Evolutionary conservation across 2,797 vertebrate species (phyloP).

Genomic region (Morelia viridis): DNA sequence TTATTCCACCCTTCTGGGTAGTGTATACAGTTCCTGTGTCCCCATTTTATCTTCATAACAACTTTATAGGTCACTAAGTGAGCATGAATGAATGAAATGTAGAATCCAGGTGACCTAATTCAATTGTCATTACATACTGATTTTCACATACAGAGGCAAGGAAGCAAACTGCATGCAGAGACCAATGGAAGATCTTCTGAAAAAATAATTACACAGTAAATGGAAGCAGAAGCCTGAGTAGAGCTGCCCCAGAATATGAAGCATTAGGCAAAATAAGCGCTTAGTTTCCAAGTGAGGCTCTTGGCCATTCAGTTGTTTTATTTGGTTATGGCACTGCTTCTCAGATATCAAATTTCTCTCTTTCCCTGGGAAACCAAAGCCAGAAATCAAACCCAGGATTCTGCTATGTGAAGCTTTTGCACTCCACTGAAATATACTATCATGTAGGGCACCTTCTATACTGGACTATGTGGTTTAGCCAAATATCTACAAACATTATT

Average conservation of each 20-base stretch:
- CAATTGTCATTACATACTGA: not conserved
- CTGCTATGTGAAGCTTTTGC: not conserved
- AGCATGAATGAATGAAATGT: not conserved
- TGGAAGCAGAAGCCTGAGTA: not conserved
- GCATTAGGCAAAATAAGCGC: not conserved
- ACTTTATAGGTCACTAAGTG: not conserved
- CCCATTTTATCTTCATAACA: not conserved
- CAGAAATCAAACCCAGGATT: not conserved
- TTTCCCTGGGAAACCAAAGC: not conserved
- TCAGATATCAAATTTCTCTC: not conserved
- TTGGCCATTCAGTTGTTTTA: not conserved
- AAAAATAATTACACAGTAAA: not conserved
- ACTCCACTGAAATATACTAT: not conserved
- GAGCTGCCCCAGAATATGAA: not conserved
- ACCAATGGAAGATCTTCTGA: not conserved
- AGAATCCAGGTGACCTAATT: not conserved
- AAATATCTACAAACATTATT: not conserved
- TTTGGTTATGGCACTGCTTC: not conserved
- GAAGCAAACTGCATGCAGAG: not conserved
- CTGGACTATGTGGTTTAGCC: not conserved
- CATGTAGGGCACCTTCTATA: not conserved
- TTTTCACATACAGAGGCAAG: not conserved
- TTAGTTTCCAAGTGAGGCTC: not conserved
- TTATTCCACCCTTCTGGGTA: not conserved
- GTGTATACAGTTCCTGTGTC: not conserved